These are phyloP conservation scores for Chymomyza fuscimana DNA, from an alignment of 2,888 invertebrate genomes.

Conservation along the genomic window DNA sequence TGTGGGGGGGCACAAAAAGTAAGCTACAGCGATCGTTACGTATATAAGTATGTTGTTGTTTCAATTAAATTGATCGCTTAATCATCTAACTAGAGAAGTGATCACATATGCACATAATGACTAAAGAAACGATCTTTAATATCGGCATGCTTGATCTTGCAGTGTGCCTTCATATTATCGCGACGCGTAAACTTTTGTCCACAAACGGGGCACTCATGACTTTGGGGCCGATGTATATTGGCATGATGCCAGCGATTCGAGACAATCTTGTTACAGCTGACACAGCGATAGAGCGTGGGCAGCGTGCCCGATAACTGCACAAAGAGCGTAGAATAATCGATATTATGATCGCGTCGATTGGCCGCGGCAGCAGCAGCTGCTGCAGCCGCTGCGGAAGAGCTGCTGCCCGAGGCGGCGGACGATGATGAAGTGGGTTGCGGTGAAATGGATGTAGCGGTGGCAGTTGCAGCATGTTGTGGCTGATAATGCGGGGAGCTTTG, in stretches of 20 bases:
- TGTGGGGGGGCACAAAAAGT: not conserved
- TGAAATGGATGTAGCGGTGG: constrained; percentile 40
- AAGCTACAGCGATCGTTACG: not conserved
- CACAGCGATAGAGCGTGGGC: constrained; percentile 82
- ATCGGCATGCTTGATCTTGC: constrained; percentile 82
- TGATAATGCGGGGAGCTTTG: constrained; percentile 56
- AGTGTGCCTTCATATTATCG: constrained; percentile 84
- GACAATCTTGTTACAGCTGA: constrained; percentile 83
- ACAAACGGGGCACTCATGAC: constrained; percentile 83
- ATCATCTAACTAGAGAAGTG: constrained; percentile 75
- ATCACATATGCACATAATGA: constrained; percentile 81
- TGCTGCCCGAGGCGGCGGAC: constrained; percentile 42
- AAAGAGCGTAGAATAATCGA: constrained; percentile 80
- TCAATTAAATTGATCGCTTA: constrained; percentile 2
- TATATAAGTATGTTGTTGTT: not conserved
- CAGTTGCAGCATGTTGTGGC: constrained; percentile 19
- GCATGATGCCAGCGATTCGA: constrained; percentile 84
- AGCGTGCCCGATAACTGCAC: constrained; percentile 79
- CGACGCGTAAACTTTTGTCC: constrained; percentile 83
- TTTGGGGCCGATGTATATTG: constrained; percentile 83
- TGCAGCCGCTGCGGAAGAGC: constrained; percentile 62
- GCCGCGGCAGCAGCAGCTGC: constrained; percentile 76
- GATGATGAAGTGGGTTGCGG: constrained; percentile 63
- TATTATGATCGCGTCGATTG: constrained; percentile 79
- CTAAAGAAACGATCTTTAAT: constrained; percentile 80